Base-by-base conservation (phyloP, 2,888 invertebrate species). In the Strigamia maritima region DNA sequence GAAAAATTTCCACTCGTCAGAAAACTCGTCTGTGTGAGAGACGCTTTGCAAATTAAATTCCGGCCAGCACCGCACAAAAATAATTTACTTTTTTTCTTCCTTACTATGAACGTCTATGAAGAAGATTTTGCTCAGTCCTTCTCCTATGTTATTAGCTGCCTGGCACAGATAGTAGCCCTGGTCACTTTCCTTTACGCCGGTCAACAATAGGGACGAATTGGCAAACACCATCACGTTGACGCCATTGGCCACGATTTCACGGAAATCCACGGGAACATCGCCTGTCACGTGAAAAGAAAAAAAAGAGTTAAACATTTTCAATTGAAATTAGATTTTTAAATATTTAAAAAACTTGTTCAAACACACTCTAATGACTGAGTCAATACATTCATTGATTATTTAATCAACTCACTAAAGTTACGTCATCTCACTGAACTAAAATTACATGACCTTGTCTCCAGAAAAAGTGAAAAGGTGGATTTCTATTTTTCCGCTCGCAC, bases 51-150 rank as follows among this genome's bases (percentile, higher is more conserved):
- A 49, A 40, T 49, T 49, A 49, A 49, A 49, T 49, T 49, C 49
- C 49, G 49, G 49, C 49, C 49, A 49, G 16, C 49, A 49, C 49
- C 49, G n/a, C 49, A 49, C 49, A 49, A 49, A 49, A 49, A 49
- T 49, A 49, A 49, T 49, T 49, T 49, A 49, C 49, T 49, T 49
- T n/a, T 49, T 49, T 10, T 49, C n/a, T 49, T 49, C 49, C 31
- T 65, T 74, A 80, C 80, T 79, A 40, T 80, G 80, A 22, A 80
- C 78, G 44, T 80, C 80, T 24, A 80, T 31, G 40, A 77, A 54
- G 70, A 80, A 75, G 19, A 80, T 79, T 60, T 80, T 80, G 49
- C 80, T 80, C 16, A 80, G 79, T 40, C 80, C 80, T 24, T 75
- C 79, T 3, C 80, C 80, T 22, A 80, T 49, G 16, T 79, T 79